Evolutionary conservation across 2,113 vertebrate species (phyloP).

Genomic region (Sinocyclocheilus anophthalmus): DNA sequence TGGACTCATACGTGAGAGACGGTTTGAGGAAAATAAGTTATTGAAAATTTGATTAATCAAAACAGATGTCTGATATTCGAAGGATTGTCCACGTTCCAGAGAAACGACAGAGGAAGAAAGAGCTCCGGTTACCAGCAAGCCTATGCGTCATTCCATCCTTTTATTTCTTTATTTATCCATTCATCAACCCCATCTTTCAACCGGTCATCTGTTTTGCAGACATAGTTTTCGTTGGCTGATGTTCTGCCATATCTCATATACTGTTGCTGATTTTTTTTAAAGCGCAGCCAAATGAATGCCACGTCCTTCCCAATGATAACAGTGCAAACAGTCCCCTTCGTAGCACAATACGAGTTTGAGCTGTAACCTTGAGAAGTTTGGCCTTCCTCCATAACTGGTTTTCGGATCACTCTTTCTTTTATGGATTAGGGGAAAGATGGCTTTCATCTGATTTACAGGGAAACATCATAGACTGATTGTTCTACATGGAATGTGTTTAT

Average conservation of each 20-base stretch:
- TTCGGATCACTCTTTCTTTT: constrained; percentile 50
- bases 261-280: constrained; percentile 18
- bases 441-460: constrained; percentile 53
- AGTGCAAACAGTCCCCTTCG: constrained; percentile 50
- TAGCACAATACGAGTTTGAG: constrained; percentile 36
- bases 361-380: constrained; percentile 61
- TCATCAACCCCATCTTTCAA: constrained; percentile 58
- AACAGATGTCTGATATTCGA: constrained; percentile 20
- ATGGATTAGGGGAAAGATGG: constrained; percentile 18
- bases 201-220: constrained; percentile 67
- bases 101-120: constrained; percentile 27
- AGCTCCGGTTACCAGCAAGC: constrained; percentile 15
- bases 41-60: constrained; percentile 26
- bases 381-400: constrained; percentile 54
- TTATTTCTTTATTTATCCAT: constrained; percentile 61
- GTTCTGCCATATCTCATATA: constrained; percentile 45
- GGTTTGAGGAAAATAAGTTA: neutral
- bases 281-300: constrained; percentile 55
- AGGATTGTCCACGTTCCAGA: constrained; percentile 25
- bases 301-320: constrained; percentile 62
- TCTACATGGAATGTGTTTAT: constrained; percentile 44
- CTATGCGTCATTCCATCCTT: constrained; percentile 45
- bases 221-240: constrained; percentile 63
- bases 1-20: neutral
- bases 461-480: constrained; percentile 45